phyloP scores from a whole-genome alignment of 2,888 invertebrate genomes.

The Lycocerus yunnanus region DNA sequence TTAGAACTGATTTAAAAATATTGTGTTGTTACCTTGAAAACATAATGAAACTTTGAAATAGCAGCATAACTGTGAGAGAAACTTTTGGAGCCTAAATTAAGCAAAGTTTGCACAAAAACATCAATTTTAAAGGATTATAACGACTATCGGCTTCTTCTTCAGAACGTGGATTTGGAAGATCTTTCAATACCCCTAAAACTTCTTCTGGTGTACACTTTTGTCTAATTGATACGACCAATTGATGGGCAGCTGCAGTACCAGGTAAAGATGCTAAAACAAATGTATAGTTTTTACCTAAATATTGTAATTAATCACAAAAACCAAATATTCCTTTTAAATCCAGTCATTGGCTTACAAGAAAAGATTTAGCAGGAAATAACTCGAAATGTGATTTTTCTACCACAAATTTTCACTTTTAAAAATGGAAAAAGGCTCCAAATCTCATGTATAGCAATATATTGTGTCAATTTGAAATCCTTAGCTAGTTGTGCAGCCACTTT shows the following conservation, averaged over 20 bases:
- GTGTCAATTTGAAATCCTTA: too few relatives aligned
- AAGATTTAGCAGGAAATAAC: too few relatives aligned
- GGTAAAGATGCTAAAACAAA: conserved; percentile 69
- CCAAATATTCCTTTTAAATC: too few relatives aligned
- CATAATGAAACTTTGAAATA: conserved; percentile 94
- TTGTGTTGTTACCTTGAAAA: conserved; percentile 71
- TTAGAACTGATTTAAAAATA: not conserved
- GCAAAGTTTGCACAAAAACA: conserved; percentile 93
- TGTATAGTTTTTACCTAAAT: too few relatives aligned
- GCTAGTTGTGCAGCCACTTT: too few relatives aligned
- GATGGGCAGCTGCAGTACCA: conserved; percentile 83
- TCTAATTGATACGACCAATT: conserved; percentile 83
- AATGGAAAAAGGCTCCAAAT: too few relatives aligned
- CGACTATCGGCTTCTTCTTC: conserved; percentile 75
- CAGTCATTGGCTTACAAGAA: too few relatives aligned
- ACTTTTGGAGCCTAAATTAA: conserved; percentile 94
- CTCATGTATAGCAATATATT: too few relatives aligned
- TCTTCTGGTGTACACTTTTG: conserved; percentile 91
- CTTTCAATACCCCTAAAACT: conserved; percentile 82
- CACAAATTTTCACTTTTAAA: too few relatives aligned
- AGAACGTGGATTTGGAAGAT: conserved; percentile 80
- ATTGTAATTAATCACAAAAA: too few relatives aligned
- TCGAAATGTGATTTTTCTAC: too few relatives aligned
- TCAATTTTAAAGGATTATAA: conserved; percentile 93
- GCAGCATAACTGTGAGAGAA: conserved; percentile 98